Evolutionary conservation across 2,113 vertebrate species (phyloP).

Genomic region (Brachypodius melanocephalos): DNA sequence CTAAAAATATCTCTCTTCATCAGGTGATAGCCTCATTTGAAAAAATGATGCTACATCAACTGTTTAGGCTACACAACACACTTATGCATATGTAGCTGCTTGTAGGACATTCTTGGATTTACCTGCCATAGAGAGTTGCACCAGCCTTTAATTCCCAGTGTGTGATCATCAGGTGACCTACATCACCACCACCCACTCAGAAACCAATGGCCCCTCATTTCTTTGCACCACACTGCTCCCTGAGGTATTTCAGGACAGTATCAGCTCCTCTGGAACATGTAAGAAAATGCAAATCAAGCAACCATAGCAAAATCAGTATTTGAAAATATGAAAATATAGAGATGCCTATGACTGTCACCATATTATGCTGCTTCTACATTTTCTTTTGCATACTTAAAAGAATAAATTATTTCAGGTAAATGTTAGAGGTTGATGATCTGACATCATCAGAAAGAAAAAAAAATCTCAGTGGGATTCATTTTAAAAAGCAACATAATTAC

Average conservation of each 20-base stretch:
- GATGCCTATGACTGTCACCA: neutral
- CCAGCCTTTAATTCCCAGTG: constrained; percentile 74
- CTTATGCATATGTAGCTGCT: neutral
- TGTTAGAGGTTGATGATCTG: neutral
- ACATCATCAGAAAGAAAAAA: neutral
- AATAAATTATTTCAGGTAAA: neutral
- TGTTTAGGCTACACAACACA: neutral
- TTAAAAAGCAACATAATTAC: neutral
- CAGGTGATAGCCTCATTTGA: neutral
- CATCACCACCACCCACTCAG: constrained; percentile 80
- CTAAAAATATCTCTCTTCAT: neutral
- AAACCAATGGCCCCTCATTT: constrained; percentile 73
- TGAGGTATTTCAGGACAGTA: constrained; percentile 75
- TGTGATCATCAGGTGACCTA: constrained; percentile 74
- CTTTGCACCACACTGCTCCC: constrained; percentile 67
- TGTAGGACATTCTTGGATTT: neutral
- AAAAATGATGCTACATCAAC: neutral
- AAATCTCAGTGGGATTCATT: neutral
- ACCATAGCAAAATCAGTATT: neutral
- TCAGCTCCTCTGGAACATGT: constrained; percentile 72
- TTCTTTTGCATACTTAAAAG: neutral
- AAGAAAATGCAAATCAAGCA: neutral
- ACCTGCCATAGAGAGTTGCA: constrained; percentile 77
- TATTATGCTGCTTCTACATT: neutral
- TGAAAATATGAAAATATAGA: neutral